Evolutionary conservation across 2,888 invertebrate species (phyloP).

Genomic region (Machimus atricapillus): DNA sequence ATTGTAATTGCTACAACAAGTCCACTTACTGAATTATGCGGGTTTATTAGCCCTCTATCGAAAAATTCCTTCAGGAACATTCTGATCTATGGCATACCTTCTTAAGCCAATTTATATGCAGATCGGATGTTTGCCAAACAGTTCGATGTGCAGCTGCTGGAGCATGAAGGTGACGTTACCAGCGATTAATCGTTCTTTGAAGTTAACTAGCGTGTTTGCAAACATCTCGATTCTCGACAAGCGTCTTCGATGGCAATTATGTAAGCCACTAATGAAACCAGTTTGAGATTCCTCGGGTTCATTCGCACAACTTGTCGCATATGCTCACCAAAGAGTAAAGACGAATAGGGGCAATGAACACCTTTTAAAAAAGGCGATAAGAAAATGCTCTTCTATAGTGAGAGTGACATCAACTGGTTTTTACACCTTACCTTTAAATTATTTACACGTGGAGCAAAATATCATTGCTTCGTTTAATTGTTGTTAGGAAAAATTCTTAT

Average conservation of each 20-base stretch:
- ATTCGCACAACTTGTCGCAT: background rate
- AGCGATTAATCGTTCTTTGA: background rate
- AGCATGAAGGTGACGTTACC: background rate
- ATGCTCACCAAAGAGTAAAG: background rate
- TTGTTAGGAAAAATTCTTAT: background rate
- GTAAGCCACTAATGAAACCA: background rate
- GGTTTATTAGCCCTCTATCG: background rate
- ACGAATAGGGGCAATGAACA: background rate
- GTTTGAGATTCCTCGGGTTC: background rate
- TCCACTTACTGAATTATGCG: background rate
- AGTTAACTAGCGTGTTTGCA: background rate
- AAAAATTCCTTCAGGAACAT: background rate
- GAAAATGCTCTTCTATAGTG: background rate
- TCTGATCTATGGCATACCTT: background rate
- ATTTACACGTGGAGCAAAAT: background rate
- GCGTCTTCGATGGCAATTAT: background rate
- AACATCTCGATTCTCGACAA: background rate
- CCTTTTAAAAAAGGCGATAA: background rate
- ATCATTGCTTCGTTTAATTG: background rate
- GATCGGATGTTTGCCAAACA: background rate
- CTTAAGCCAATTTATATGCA: background rate
- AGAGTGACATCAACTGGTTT: background rate
- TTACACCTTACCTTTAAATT: background rate
- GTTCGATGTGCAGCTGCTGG: background rate
- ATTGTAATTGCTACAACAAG: background rate